Evolutionary conservation across 2,113 vertebrate genomes (phyloP).

Genomic region (Candoia aspera): DNA sequence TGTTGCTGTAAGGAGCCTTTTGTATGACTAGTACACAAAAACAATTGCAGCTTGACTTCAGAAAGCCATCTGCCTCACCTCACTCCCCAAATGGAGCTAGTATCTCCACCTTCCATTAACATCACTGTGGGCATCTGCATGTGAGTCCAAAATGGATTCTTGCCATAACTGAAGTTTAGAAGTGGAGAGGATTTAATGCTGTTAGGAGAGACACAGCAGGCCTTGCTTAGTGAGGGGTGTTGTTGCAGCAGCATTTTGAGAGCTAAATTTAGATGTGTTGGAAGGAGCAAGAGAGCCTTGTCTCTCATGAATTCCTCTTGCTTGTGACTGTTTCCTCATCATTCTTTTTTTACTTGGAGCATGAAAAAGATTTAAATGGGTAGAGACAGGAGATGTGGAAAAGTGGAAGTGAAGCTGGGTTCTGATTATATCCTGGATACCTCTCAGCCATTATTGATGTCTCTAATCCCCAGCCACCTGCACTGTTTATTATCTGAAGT

Average conservation of each 20-base stretch:
- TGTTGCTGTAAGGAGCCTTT: background rate
- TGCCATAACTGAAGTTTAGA: background rate
- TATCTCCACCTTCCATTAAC: background rate
- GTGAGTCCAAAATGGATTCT: background rate
- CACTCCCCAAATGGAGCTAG: background rate
- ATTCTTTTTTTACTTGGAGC: background rate
- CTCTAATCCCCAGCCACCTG: background rate
- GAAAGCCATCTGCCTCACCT: background rate
- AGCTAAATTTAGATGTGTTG: background rate
- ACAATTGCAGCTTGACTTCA: background rate
- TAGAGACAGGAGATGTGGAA: background rate
- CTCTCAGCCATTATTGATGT: background rate
- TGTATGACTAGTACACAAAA: background rate
- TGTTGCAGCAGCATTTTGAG: background rate
- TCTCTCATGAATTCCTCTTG: background rate
- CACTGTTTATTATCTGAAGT: constrained; percentile 36
- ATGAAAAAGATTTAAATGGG: background rate
- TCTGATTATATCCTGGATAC: background rate
- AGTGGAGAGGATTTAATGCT: background rate
- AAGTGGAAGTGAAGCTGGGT: background rate
- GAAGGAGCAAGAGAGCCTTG: background rate
- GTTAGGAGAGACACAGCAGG: background rate
- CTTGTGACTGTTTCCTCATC: background rate
- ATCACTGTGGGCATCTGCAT: background rate
- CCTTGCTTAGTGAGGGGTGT: background rate